phyloP scores from a whole-genome alignment of 2,113 vertebrate species.

The Mus musculus region GRCm39 chr4:104056501-104057000 shows the following conservation, averaged over 20 bases:
- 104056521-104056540: neutral
- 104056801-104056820: neutral
- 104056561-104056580: slow-evolving; percentile 14
- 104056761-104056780: no score
- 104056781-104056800: no score
- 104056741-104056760: neutral
- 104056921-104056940: neutral
- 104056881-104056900: neutral
- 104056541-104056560: neutral
- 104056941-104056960: slow-evolving; percentile 12
- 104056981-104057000: neutral
- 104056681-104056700: neutral
- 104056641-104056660: neutral
- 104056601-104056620: neutral
- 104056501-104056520: neutral
- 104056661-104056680: neutral
- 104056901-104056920: neutral
- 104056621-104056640: neutral
- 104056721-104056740: neutral
- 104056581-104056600: neutral
- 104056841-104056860: neutral
- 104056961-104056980: neutral
- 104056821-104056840: neutral
- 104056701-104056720: neutral
- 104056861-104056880: neutral